phyloP scores from a whole-genome alignment of 2,888 invertebrate species.

The Stenurella melanura region DNA sequence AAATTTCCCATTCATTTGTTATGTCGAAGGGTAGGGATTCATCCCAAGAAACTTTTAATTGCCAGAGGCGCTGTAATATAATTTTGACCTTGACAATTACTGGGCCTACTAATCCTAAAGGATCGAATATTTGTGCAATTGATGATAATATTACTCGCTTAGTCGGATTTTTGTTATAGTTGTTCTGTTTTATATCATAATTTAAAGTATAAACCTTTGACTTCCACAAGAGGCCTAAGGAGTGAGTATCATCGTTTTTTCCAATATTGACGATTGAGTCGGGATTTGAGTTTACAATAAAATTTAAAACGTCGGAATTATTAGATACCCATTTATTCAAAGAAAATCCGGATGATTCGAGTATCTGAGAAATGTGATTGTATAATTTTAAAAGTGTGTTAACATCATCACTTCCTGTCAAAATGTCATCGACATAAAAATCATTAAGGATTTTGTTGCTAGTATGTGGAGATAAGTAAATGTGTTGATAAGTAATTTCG shows the following conservation, averaged over 20 bases:
- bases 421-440: constrained; percentile 1
- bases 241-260: background rate
- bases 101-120: constrained; percentile 53
- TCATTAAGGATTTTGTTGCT: background rate
- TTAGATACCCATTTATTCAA: constrained; percentile 9
- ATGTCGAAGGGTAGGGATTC: constrained; percentile 52
- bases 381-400: background rate
- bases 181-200: background rate
- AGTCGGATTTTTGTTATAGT: background rate
- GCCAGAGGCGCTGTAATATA: constrained; percentile 60
- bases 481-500: constrained; percentile 9
- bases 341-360: background rate
- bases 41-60: constrained; percentile 60
- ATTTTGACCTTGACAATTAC: constrained; percentile 57
- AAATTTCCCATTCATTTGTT: constrained; percentile 32
- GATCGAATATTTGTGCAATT: constrained; percentile 11
- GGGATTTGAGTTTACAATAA: background rate
- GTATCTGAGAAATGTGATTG: background rate
- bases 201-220: constrained; percentile 7
- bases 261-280: background rate
- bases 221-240: constrained; percentile 3
- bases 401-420: background rate
- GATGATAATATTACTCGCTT: too few species aligned
- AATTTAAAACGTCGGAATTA: background rate
- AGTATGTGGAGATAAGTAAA: background rate